Evolutionary conservation across 1,140 invertebrate species (phyloP).

Genomic region (Bathynomus jamesi): DNA sequence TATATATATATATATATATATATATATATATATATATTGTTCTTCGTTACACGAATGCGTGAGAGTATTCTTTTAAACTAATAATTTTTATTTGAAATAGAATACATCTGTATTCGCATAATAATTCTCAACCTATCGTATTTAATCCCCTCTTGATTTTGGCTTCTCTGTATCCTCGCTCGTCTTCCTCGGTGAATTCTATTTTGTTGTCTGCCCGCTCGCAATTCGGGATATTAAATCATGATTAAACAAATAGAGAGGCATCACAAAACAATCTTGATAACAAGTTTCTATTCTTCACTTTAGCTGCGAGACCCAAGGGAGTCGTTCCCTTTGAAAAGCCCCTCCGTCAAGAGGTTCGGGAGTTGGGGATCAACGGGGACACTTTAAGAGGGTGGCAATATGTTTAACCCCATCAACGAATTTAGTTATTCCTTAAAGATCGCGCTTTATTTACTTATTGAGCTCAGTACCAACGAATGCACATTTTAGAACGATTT

Average conservation of each 20-base stretch:
- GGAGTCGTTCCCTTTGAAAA: slow-evolving; percentile 2
- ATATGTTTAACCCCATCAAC: not conserved
- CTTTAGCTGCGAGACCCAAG: not conserved
- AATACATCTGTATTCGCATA: too few species aligned
- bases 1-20: too few species aligned
- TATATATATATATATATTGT: too few species aligned
- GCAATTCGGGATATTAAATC: slow-evolving; percentile 35
- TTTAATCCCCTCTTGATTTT: not conserved
- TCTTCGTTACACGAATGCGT: too few species aligned
- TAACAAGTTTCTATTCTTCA: slow-evolving; percentile 30
- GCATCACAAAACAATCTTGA: slow-evolving; percentile 34
- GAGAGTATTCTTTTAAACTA: too few species aligned
- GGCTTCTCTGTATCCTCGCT: not conserved
- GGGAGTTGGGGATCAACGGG: not conserved
- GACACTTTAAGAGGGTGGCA: not conserved
- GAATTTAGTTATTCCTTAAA: not conserved
- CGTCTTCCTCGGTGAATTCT: not conserved
- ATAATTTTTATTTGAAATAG: too few species aligned
- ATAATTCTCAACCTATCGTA: not conserved
- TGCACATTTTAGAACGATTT: too few species aligned
- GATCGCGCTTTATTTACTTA: too few species aligned
- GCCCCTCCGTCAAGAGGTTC: not conserved
- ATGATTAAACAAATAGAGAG: slow-evolving; percentile 35
- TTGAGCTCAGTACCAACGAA: too few species aligned
- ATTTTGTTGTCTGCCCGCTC: slow-evolving; percentile 5